Evolutionary conservation across 2,113 vertebrate species (phyloP).

Genomic region (Regulus satrapa): DNA sequence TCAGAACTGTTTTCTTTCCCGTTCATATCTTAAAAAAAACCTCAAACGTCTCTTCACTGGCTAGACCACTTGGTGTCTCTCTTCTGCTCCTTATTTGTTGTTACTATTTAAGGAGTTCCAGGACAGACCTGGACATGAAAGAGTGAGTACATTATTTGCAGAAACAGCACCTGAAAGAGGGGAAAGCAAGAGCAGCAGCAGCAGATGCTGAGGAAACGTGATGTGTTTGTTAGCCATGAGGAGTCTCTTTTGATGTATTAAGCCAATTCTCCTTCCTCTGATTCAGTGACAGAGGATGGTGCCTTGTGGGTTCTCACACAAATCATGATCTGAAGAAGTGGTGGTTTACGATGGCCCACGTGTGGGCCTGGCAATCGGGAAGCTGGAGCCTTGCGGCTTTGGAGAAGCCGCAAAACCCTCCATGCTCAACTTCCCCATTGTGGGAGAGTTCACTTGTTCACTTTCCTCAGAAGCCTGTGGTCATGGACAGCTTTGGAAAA

Average conservation of each 20-base stretch:
- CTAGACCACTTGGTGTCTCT: conserved; percentile 6
- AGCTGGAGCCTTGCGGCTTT: not conserved
- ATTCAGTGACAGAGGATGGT: not conserved
- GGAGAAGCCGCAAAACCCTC: not conserved
- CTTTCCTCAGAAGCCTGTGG: not conserved
- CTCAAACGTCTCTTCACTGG: not conserved
- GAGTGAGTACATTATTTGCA: not conserved
- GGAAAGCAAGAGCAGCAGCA: not conserved
- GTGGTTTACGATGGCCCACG: accelerated
- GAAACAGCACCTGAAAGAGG: not conserved
- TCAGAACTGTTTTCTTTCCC: not conserved
- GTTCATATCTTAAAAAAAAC: accelerated
- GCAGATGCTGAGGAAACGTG: not conserved
- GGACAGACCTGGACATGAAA: not conserved
- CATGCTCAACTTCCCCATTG: not conserved
- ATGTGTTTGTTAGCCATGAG: accelerated
- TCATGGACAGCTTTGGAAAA: not conserved
- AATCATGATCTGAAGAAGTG: not conserved
- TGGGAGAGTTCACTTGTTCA: not conserved
- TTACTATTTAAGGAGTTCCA: not conserved
- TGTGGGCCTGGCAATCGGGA: not conserved
- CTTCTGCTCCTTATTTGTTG: not conserved
- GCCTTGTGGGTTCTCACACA: not conserved
- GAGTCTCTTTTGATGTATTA: not conserved
- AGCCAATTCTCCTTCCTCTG: not conserved